phyloP scores from a whole-genome alignment of 2,888 invertebrate genomes.

The Chouioia cunea region DNA sequence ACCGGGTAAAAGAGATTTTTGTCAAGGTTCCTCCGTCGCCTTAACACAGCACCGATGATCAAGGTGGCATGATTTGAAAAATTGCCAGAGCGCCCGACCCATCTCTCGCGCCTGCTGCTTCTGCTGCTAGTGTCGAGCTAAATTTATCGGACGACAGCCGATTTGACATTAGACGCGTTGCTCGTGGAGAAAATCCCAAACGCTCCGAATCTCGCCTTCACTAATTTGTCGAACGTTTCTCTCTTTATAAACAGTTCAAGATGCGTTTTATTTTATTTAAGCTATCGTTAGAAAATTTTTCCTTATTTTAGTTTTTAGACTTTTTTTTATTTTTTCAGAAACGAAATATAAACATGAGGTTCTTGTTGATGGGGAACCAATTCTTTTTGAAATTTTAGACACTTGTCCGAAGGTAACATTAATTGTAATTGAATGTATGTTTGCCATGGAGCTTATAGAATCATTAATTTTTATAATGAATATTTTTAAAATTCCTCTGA shows the following conservation, averaged over 20 bases:
- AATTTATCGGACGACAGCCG: slow-evolving; percentile 60
- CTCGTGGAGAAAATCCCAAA: not conserved
- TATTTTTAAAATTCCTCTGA: not conserved
- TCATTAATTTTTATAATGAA: not conserved
- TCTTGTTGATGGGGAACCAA: slow-evolving; percentile 88
- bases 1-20: not conserved
- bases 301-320: not conserved
- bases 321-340: slow-evolving; percentile 73
- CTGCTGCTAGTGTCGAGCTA: slow-evolving; percentile 58
- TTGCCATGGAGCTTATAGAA: not conserved
- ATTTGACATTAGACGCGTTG: slow-evolving; percentile 62
- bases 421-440: too few relatives aligned
- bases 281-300: too few relatives aligned
- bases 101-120: slow-evolving; percentile 48
- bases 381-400: slow-evolving; percentile 91
- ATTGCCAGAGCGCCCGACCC: slow-evolving; percentile 54
- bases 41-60: slow-evolving; percentile 33
- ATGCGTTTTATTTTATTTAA: too few relatives aligned
- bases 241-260: too few relatives aligned
- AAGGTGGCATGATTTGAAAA: slow-evolving; percentile 57
- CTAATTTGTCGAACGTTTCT: not conserved
- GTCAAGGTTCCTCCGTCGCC: slow-evolving; percentile 28
- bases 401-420: slow-evolving; percentile 83
- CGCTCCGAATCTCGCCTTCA: not conserved
- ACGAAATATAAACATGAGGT: slow-evolving; percentile 92